phyloP scores from a whole-genome alignment of 2,113 vertebrate genomes.

The Oceanodroma tethys region DNA sequence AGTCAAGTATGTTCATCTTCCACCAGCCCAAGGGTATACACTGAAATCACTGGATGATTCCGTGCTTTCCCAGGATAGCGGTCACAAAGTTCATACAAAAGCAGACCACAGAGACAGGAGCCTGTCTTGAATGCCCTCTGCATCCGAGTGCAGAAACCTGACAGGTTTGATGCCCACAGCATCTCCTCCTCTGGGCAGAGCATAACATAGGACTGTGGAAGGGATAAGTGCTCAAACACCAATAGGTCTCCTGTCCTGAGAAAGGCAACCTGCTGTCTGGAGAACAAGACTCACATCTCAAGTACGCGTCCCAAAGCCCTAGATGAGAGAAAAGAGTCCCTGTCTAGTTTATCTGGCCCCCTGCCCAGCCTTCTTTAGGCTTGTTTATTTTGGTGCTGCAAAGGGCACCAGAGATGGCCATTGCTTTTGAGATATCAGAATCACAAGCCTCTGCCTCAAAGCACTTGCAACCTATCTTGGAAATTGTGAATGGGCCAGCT shows the following conservation, averaged over 20 bases:
- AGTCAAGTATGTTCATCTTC: not conserved
- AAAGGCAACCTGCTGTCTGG: not conserved
- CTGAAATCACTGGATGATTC: not conserved
- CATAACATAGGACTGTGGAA: not conserved
- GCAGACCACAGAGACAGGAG: not conserved
- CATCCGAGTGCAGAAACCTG: not conserved
- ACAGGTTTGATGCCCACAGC: not conserved
- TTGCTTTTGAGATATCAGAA: not conserved
- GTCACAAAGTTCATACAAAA: not conserved
- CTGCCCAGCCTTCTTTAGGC: not conserved
- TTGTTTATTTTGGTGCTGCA: not conserved
- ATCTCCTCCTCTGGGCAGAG: not conserved
- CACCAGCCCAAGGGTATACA: not conserved
- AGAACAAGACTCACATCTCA: not conserved
- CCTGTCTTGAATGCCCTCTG: not conserved
- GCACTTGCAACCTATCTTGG: not conserved
- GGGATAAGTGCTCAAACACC: not conserved
- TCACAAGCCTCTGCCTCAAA: not conserved
- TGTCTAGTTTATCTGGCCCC: not conserved
- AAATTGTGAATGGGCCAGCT: not conserved
- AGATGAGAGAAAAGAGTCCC: not conserved
- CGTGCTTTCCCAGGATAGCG: not conserved
- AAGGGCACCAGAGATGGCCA: not conserved
- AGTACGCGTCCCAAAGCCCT: not conserved
- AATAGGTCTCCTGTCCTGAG: not conserved